These are phyloP conservation scores for Macaria liturata DNA, from an alignment of 2,888 invertebrate species.

Conservation along the genomic window DNA sequence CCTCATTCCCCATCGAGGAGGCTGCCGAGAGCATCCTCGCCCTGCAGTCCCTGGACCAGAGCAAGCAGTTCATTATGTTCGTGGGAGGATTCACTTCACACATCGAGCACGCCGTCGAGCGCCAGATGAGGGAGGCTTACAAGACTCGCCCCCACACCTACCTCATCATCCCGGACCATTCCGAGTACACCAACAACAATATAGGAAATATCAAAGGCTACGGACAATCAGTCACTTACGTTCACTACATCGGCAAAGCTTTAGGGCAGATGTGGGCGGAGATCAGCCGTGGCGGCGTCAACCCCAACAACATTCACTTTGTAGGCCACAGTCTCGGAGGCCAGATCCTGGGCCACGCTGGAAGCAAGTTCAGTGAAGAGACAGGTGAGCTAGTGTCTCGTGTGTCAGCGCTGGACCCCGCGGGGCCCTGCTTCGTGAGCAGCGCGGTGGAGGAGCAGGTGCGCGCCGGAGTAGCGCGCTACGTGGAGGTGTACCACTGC, in stretches of 20 bases:
- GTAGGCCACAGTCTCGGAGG: slow-evolving; percentile 73
- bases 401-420: slow-evolving; percentile 72
- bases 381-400: slow-evolving; percentile 60
- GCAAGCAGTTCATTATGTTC: slow-evolving; percentile 61
- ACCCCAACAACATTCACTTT: slow-evolving; percentile 62
- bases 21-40: slow-evolving; percentile 60
- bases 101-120: slow-evolving; percentile 64
- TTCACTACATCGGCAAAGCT: slow-evolving; percentile 68
- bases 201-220: slow-evolving; percentile 64
- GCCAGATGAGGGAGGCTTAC: slow-evolving; percentile 62
- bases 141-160: slow-evolving; percentile 63
- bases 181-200: slow-evolving; percentile 64
- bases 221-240: slow-evolving; percentile 66
- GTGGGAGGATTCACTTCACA: slow-evolving; percentile 69
- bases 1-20: slow-evolving; percentile 51
- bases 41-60: slow-evolving; percentile 52
- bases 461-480: slow-evolving; percentile 79
- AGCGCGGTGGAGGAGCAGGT: slow-evolving; percentile 70
- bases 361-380: slow-evolving; percentile 52
- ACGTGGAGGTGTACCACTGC: slow-evolving; percentile 85
- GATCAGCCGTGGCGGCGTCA: slow-evolving; percentile 55
- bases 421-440: slow-evolving; percentile 73
- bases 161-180: slow-evolving; percentile 73
- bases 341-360: slow-evolving; percentile 67
- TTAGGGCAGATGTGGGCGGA: slow-evolving; percentile 57